A percentile compares a stretch with the other conserved stretches of the same genome.
These are phyloP conservation scores for Lytechinus pictus DNA, from an alignment of 35 echinoderm and acorn worm species.

Conservation along the genomic window DNA sequence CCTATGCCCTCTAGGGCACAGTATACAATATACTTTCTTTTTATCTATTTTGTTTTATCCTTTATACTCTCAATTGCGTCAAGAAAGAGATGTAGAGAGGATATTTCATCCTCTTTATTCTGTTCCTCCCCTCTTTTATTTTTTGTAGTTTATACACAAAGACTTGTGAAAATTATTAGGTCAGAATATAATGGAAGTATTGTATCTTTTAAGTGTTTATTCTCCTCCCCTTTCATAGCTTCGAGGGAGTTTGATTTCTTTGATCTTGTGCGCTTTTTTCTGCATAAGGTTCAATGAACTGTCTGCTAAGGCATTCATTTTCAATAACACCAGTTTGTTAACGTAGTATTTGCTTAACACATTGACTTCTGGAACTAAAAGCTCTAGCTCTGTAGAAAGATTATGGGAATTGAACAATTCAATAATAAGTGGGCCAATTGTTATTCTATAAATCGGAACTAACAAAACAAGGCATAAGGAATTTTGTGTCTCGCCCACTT, in stretches of 20 bases:
- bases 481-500: too few species aligned
- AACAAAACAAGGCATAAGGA: too few species aligned
- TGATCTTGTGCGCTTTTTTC: not conserved
- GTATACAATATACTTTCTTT: not conserved
- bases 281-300: not conserved
- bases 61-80: not conserved
- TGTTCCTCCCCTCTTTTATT: not conserved
- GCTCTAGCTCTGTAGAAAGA: too few species aligned
- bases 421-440: too few species aligned
- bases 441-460: too few species aligned
- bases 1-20: not conserved
- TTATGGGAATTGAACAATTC: too few species aligned
- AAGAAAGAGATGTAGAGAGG: not conserved
- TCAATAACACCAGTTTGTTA: not conserved
- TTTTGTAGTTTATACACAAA: not conserved
- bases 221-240: not conserved
- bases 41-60: not conserved
- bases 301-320: not conserved
- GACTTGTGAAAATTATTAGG: not conserved
- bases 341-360: too few species aligned
- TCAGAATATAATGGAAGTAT: not conserved
- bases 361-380: too few species aligned
- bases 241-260: not conserved
- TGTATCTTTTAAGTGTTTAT: not conserved
- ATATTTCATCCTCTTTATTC: not conserved